phyloP scores from a whole-genome alignment of 2,888 invertebrate species.

The Mesorhabditis belari region DNA sequence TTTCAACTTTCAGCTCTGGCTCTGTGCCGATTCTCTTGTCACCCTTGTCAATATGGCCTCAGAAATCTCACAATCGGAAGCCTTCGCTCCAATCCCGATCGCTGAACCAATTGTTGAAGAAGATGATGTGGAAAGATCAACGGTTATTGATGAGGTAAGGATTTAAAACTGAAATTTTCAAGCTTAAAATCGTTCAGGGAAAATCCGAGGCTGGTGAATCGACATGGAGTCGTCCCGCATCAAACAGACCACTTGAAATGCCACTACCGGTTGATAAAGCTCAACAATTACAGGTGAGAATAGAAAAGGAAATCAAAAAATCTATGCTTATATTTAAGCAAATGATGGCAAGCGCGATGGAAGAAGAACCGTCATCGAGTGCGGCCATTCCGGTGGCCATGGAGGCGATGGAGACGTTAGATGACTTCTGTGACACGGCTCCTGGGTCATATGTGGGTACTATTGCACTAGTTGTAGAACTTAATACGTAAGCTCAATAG shows the following conservation, averaged over 20 bases:
- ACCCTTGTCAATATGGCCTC: slow-evolving; percentile 29
- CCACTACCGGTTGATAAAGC: background rate
- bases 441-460: background rate
- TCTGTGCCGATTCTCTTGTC: slow-evolving; percentile 47
- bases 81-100: slow-evolving; percentile 5
- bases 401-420: slow-evolving; percentile 26
- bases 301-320: too few species aligned
- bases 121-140: background rate
- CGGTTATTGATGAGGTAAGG: slow-evolving; percentile 8
- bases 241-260: background rate
- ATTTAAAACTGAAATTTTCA: background rate
- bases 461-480: too few species aligned
- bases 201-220: slow-evolving; percentile 8
- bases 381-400: slow-evolving; percentile 14
- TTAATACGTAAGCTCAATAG: too few species aligned
- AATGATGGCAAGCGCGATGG: slow-evolving; percentile 30
- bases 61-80: slow-evolving; percentile 36
- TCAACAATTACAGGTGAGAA: slow-evolving; percentile 2
- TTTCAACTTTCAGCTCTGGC: slow-evolving; percentile 29
- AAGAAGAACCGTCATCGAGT: slow-evolving; percentile 9
- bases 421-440: background rate
- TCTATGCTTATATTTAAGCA: too few species aligned
- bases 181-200: background rate
- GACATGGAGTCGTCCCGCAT: slow-evolving; percentile 8
- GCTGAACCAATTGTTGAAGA: slow-evolving; percentile 2